Base-by-base conservation (phyloP, 2,797 vertebrate genomes). In the Rallus crepitans region DNA sequence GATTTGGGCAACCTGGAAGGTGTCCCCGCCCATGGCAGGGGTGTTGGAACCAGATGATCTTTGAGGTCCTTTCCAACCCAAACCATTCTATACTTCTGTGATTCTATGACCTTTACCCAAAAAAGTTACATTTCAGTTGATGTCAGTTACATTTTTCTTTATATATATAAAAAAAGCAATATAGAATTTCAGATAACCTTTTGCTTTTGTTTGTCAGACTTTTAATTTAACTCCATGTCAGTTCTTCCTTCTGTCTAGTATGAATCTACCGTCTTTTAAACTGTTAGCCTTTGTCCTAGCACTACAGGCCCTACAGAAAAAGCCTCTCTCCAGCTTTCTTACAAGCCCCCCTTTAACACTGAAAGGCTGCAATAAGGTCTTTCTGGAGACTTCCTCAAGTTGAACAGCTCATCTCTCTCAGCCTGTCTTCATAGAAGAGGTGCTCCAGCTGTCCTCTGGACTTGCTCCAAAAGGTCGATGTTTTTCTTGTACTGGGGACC, bases 161-260 rank as follows among this genome's bases (percentile, higher is more conserved):
- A 77, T 86, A 88, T 87, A 10, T 11, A 91, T 78, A 60, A 69
- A 37, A 70, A 21, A 52, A 28, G 68, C 18, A 87, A 48, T 37
- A 45, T 11, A 68, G 65, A 72, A 84, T 94, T 95, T 96, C 81
- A 90, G 71, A 95, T 93, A 84, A 89, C 60, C 39, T 88, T 96
- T 87, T 66, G 20, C 37, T 13, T 72, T 4, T 39, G 17, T 84
- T 87, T 65, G 25, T 73, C 87, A 71, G 84, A 45, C n/a, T 87
- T 72, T 6, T 59, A 27, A 18, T 55, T 76, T 68, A 61, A 33
- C 42, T 76, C 9, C 15, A 1, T 35, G 17, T 56, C 56, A 40
- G 17, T 66, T 92, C 25, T 69, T 59, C 55, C 35, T 59, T 59
- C 7, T 39, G 18, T 21, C 16, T 14, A 11, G 14, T 27, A 17